Evolutionary conservation across 2,113 vertebrate species (phyloP), one percentile per base, ranked within the genome.

Genomic region (Dipodomys spectabilis): DNA sequence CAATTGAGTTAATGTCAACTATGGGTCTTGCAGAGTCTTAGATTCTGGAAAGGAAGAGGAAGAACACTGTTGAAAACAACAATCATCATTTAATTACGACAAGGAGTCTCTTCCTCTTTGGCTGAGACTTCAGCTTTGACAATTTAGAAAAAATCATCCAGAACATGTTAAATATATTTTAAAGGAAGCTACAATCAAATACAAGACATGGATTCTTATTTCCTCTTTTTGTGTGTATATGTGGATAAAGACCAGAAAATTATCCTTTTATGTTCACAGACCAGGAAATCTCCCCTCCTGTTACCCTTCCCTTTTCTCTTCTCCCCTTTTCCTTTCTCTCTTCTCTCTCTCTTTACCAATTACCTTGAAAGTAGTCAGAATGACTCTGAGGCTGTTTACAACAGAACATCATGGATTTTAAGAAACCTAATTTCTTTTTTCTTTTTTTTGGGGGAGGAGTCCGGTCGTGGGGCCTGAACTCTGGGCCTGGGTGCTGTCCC

Each of bases 31-130:
- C 13, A 84, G 84, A 92, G n/a, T 20, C 30, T 89, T 84, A 89
- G 68, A 81, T 89, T 92, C 79, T 89, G 67, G 79, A 74, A 93
- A 94, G 82, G 91, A 90, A 96, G 64, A 93, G 90, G 90, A 89
- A 94, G 77, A 86, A 87, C 65, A 72, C 57, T 83, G 35, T 81
- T 79, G 73, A 91, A 90, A 90, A 91, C 77, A 96, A 89, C 64
- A 80, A 25, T 83, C 23, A 19, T 25, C 11, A 60, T 60, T 88
- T 79, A 30, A 35, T 84, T 27, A 73, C 91, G 83, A 94, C 74
- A 19, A 85, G 22, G 8, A 73, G 16, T 64, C 65, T 94, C 85
- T 88, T 92, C 62, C 92, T 92, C 49, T 57, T 95, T 86, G 74
- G 74, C 74, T 92, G 77, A 74, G 45, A 44, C 77, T 94, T 87